phyloP scores from a whole-genome alignment of 2,888 invertebrate genomes.

The Cantharis nigra region DNA sequence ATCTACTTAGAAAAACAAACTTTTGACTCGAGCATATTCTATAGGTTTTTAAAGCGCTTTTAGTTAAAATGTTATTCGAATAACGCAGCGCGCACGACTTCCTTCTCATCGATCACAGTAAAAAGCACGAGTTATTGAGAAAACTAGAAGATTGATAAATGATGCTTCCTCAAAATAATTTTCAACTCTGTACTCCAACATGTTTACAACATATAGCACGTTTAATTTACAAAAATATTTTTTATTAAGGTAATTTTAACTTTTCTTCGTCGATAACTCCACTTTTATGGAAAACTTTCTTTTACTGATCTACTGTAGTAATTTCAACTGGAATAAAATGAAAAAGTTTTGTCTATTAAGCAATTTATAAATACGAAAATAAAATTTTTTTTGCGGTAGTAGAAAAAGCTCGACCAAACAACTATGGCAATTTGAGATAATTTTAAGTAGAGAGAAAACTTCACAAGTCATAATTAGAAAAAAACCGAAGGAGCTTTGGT shows the following conservation, averaged over 20 bases:
- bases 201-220: neutral
- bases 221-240: neutral
- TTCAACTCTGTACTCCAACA: neutral
- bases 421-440: neutral
- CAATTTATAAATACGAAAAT: neutral
- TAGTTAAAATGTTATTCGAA: constrained; percentile 30
- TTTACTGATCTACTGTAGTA: neutral
- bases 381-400: neutral
- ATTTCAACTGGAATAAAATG: neutral
- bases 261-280: neutral
- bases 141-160: constrained; percentile 23
- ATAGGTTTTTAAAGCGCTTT: constrained; percentile 29
- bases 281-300: neutral
- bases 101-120: constrained; percentile 27
- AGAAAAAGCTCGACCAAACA: neutral
- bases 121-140: constrained; percentile 8
- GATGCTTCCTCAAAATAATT: constrained; percentile 9
- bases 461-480: neutral
- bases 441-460: neutral
- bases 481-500: neutral
- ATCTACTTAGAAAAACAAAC: constrained; percentile 24
- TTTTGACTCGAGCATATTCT: constrained; percentile 27
- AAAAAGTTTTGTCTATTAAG: neutral
- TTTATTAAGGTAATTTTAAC: neutral
- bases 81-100: constrained; percentile 14